These are phyloP conservation scores for Aporophyla nigra DNA, from an alignment of 2,888 invertebrate genomes.

Conservation along the genomic window DNA sequence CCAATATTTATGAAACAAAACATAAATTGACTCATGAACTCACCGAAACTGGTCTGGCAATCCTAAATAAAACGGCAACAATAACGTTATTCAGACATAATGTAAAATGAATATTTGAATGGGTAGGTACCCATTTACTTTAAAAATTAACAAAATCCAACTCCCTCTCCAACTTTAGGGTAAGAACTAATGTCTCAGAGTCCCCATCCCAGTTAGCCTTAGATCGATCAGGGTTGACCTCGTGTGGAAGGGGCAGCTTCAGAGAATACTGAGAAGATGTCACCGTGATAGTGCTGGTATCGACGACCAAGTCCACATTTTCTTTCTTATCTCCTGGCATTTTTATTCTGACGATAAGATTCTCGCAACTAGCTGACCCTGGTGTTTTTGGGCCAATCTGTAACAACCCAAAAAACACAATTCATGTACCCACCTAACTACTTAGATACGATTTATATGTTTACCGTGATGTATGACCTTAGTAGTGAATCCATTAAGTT, in stretches of 20 bases:
- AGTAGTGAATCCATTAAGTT: constrained; percentile 8
- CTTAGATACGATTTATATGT: neutral
- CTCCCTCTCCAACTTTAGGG: constrained; percentile 94
- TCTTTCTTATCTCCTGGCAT: constrained; percentile 94
- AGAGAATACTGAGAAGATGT: constrained; percentile 92
- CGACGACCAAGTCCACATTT: constrained; percentile 94
- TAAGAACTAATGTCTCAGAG: constrained; percentile 92
- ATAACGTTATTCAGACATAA: neutral
- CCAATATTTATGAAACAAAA: too few species aligned
- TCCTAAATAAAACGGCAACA: neutral
- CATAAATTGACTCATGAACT: neutral
- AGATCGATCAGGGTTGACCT: constrained; percentile 95
- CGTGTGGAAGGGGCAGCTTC: constrained; percentile 95
- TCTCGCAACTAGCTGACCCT: constrained; percentile 96
- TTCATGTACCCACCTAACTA: neutral
- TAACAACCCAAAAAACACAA: constrained; percentile 22
- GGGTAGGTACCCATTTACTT: constrained; percentile 56
- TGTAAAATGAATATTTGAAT: neutral
- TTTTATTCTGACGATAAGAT: constrained; percentile 94
- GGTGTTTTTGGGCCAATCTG: constrained; percentile 96
- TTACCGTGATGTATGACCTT: neutral
- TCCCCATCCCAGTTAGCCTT: constrained; percentile 95
- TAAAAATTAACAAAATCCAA: constrained; percentile 97
- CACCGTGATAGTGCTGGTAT: constrained; percentile 91
- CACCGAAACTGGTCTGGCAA: neutral